Conservation (phyloP, 2,113 vertebrate species). For the Gadus chalcogrammus region DNA sequence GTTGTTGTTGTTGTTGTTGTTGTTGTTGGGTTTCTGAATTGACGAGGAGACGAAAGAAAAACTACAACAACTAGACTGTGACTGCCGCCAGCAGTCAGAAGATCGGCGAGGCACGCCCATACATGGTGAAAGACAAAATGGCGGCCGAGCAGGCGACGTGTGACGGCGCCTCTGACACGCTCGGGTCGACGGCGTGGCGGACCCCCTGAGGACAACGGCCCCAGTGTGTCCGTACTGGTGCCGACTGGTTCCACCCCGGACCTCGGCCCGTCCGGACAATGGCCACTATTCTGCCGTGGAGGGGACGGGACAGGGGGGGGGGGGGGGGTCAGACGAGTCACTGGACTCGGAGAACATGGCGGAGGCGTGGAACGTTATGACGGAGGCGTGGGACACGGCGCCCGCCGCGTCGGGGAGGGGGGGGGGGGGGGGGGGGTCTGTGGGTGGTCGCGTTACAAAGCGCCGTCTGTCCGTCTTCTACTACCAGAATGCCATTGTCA, state of each 20-base stretch:
- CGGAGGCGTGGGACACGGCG: conserved; percentile 63
- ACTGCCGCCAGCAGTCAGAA: too few species aligned
- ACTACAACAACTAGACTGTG: background rate
- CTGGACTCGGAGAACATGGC: conserved; percentile 54
- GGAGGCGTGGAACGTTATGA: background rate
- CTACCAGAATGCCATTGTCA: conserved; percentile 40
- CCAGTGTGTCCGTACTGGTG: conserved; percentile 62
- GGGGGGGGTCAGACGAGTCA: conserved; percentile 68
- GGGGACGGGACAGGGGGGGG: conserved; percentile 23
- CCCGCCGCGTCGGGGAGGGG: conserved; percentile 45
- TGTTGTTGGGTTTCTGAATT: too few species aligned
- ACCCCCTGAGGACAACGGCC: conserved; percentile 68
- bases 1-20: too few species aligned
- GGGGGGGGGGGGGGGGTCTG: too few species aligned
- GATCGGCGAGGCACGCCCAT: too few species aligned
- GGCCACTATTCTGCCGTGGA: conserved; percentile 69
- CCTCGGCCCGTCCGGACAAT: conserved; percentile 76
- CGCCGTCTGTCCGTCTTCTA: conserved; percentile 48
- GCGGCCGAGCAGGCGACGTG: conserved; percentile 19
- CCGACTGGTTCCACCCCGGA: conserved; percentile 58
- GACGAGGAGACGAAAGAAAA: background rate
- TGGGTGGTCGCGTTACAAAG: conserved; percentile 54
- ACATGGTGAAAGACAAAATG: background rate
- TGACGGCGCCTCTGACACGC: conserved; percentile 1
- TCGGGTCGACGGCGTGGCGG: conserved; percentile 26